Conservation (phyloP, 2,888 invertebrate species). For the Nemurella pictetii region DNA sequence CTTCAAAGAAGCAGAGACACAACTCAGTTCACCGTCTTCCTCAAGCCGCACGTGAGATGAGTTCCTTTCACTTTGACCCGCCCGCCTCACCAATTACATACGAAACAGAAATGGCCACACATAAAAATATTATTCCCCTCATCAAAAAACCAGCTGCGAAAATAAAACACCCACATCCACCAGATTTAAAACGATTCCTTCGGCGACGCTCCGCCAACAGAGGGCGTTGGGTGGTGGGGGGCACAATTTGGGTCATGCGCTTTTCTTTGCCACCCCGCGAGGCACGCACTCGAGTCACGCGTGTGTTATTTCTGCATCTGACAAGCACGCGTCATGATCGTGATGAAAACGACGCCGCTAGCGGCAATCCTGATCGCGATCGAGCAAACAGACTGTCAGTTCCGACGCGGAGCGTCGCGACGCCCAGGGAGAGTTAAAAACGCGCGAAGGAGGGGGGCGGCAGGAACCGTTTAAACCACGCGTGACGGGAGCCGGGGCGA, state of each 20-base stretch:
- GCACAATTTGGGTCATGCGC: background rate
- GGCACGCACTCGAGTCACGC: background rate
- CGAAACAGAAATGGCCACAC: background rate
- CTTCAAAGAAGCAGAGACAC: background rate
- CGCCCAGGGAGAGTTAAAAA: background rate
- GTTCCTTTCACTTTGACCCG: background rate
- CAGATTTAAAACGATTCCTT: background rate
- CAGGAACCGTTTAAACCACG: background rate
- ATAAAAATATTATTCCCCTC: background rate
- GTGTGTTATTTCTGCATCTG: background rate
- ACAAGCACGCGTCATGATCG: background rate
- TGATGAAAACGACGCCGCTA: background rate
- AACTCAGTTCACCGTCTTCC: background rate
- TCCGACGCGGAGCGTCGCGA: background rate
- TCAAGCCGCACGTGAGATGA: background rate
- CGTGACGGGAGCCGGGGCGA: too few species aligned
- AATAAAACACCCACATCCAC: background rate
- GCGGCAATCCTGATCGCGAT: background rate
- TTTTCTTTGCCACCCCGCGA: background rate
- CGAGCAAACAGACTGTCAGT: background rate
- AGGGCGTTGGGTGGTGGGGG: too few species aligned
- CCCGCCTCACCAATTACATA: background rate
- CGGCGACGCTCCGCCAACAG: too few species aligned
- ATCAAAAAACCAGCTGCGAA: background rate
- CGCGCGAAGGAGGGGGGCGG: background rate